Evolutionary conservation across 1,140 invertebrate species (phyloP).

Genomic region (Plutomurus gul): DNA sequence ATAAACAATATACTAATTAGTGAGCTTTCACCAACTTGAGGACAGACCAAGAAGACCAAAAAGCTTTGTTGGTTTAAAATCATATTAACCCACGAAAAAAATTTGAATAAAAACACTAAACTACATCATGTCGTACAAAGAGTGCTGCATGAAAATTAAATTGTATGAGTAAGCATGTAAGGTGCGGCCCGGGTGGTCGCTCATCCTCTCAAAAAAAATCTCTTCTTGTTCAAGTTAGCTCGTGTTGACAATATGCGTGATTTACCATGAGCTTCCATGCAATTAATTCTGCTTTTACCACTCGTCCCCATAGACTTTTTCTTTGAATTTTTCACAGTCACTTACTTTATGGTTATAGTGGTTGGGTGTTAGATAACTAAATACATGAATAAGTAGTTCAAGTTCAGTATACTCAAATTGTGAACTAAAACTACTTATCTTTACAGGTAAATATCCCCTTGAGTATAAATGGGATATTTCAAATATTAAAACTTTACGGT

Average conservation of each 20-base stretch:
- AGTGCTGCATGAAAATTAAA: background rate
- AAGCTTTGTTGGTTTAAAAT: background rate
- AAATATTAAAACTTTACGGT: no score
- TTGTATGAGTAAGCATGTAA: constrained; percentile 27
- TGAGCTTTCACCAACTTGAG: background rate
- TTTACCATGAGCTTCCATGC: constrained; percentile 29
- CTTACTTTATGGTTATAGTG: background rate
- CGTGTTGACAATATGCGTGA: constrained; percentile 27
- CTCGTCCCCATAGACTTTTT: background rate
- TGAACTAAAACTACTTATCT: no score
- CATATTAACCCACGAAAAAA: no score
- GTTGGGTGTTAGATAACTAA: no score
- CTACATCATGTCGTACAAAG: no score
- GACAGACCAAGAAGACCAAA: background rate
- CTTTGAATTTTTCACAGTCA: background rate
- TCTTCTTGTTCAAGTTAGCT: constrained; percentile 4
- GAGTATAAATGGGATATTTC: no score
- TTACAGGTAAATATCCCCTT: no score
- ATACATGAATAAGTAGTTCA: no score
- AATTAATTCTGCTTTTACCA: background rate
- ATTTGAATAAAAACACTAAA: background rate
- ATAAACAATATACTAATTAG: constrained; percentile 36
- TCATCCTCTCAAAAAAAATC: background rate
- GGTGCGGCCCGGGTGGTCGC: constrained; percentile 26
- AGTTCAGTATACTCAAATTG: no score